These are phyloP conservation scores for Leptarthrus brevirostris DNA, from an alignment of 2,888 invertebrate species.

Conservation along the genomic window DNA sequence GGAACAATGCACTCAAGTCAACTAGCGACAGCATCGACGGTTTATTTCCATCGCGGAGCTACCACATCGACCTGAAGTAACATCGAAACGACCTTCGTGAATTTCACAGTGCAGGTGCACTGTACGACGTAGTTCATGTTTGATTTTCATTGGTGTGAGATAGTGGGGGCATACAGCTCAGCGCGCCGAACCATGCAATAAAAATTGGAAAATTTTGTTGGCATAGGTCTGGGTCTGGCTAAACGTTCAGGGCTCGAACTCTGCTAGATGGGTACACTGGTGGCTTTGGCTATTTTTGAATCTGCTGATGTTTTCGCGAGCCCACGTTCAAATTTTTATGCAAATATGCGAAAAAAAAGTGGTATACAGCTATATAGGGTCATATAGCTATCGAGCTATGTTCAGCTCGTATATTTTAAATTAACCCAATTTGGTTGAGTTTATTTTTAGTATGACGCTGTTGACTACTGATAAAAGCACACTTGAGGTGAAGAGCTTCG, in stretches of 20 bases:
- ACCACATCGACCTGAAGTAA: background rate
- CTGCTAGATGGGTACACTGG: background rate
- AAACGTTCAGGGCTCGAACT: background rate
- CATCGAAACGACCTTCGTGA: background rate
- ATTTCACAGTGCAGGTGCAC: background rate
- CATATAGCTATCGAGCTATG: background rate
- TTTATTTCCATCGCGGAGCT: background rate
- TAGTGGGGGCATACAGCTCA: background rate
- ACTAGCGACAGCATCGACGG: background rate
- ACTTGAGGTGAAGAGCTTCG: too few relatives aligned
- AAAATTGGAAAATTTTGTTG: background rate
- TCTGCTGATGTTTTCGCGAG: background rate
- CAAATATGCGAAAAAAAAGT: background rate
- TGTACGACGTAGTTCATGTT: background rate
- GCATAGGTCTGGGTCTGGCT: slow-evolving; percentile 1
- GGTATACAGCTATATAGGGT: background rate
- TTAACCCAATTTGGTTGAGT: slow-evolving; percentile 10
- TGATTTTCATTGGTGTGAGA: background rate
- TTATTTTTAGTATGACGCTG: background rate
- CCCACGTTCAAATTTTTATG: background rate
- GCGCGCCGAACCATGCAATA: background rate
- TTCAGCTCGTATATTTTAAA: background rate
- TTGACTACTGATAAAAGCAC: background rate
- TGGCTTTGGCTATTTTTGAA: background rate
- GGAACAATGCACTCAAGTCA: slow-evolving; percentile 13